Percentiles rank a stretch among this genome's conserved stretches.
Conservation (phyloP, 2,113 vertebrate species). For the Balaenoptera acutorostrata region DNA sequence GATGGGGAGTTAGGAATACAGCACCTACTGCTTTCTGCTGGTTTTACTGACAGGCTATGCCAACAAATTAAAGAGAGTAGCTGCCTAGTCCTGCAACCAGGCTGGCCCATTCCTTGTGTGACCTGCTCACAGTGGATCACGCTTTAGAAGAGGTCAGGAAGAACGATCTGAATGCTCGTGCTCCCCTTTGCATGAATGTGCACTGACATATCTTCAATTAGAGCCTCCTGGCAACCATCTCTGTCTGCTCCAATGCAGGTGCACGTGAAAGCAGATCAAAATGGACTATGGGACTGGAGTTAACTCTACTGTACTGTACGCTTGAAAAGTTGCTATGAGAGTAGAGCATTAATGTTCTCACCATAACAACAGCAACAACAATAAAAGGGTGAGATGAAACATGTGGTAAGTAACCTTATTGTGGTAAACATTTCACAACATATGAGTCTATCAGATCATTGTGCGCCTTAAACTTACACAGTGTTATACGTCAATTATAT, state of each 20-base stretch:
- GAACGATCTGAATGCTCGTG: fast-evolving
- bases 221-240: background rate
- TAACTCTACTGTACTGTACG: too few relatives aligned
- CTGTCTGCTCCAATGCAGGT: background rate
- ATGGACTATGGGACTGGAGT: background rate
- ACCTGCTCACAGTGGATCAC: background rate
- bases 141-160: background rate
- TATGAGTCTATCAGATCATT: background rate
- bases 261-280: background rate
- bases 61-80: background rate
- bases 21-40: fast-evolving
- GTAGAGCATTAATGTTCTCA: background rate
- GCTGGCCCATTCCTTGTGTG: background rate
- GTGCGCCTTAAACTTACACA: background rate
- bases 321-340: background rate
- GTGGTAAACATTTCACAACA: background rate
- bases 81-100: background rate
- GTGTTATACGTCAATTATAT: background rate
- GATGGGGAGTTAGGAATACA: background rate
- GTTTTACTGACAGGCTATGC: background rate
- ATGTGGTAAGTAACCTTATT: background rate
- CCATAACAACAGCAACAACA: background rate
- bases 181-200: background rate
- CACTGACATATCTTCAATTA: background rate
- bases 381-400: background rate